Evolutionary conservation across 2,797 vertebrate genomes (phyloP), one percentile per base, ranked within the genome.

Genomic region (Hyperoplus lanceolatus): DNA sequence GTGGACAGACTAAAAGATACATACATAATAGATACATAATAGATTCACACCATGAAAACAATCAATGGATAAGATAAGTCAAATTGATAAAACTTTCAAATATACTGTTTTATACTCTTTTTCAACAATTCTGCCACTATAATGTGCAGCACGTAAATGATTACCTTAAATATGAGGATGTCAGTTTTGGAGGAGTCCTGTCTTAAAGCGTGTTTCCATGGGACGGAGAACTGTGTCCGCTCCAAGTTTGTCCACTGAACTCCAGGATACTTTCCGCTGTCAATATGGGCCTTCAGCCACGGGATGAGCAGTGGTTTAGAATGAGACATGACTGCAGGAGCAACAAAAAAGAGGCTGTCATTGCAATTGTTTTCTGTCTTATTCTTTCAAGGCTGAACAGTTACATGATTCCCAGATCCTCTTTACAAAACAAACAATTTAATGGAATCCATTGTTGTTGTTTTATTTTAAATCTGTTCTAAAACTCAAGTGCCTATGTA

Each of bases 191-290:
- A 94, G 11, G 95, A 92, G 79, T 98, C 96, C 70, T 97, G 96
- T 50, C 97, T 94, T 62, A 96, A 76, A 11, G 89, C 95, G 0
- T 98, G 97, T 72, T 98, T 98, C 97, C 97, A 98, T 0, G 97
- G 96, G 66, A 97, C 89, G 61, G 90, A 94, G 90, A 98, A 97
- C 79, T 88, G 91, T 0, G 91, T 96, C 3, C 13, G 65, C 54
- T 94, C 93, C 0, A 1, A 4, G 82, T 96, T 93, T 4, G 92
- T 89, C 97, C 97, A 98, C 2, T 64, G 15, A 18, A 97, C 95
- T 0, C 97, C 97, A 1, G 96, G 96, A 86, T 95, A 96, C 2
- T 0, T 62, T 38, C 90, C 64, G 36, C 86, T 89, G 89, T 97
- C 72, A 2, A 98, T 94, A 82, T 95, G 92, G 0, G 73, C 12